Percentiles rank a stretch among this genome's conserved stretches.
phyloP scores from a whole-genome alignment of 2,888 invertebrate species.

The Venusia cambrica region DNA sequence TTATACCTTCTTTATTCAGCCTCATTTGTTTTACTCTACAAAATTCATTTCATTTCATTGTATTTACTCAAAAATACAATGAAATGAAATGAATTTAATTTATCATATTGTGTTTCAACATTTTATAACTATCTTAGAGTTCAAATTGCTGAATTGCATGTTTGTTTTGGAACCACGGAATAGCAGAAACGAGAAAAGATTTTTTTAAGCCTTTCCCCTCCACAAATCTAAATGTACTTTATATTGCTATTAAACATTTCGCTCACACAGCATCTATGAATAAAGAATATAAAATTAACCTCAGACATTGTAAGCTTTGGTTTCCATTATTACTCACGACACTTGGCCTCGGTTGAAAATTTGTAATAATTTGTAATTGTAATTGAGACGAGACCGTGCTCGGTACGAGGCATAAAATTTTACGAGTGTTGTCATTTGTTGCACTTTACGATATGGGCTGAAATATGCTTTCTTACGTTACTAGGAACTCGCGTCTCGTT shows the following conservation, averaged over 20 bases:
- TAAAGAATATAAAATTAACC: constrained; percentile 30
- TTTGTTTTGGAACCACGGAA: too few species aligned
- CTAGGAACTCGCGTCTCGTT: constrained; percentile 55
- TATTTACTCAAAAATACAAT: too few species aligned
- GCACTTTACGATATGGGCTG: constrained; percentile 71
- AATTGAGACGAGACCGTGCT: constrained; percentile 64
- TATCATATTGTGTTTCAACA: too few species aligned
- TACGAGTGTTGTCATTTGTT: constrained; percentile 70
- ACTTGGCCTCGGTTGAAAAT: constrained; percentile 55
- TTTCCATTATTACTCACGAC: constrained; percentile 53
- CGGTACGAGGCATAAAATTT: constrained; percentile 67
- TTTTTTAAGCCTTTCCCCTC: constrained; percentile 19
- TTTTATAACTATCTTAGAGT: too few species aligned
- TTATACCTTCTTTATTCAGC: too few species aligned
- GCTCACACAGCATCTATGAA: constrained; percentile 26
- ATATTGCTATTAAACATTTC: constrained; percentile 20
- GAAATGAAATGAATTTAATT: too few species aligned
- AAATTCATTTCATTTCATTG: too few species aligned
- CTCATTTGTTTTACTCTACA: too few species aligned
- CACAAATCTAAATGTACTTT: constrained; percentile 13
- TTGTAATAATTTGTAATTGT: constrained; percentile 78
- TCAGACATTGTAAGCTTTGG: constrained; percentile 49
- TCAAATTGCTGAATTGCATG: too few species aligned
- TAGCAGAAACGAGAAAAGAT: too few species aligned
- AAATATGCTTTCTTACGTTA: constrained; percentile 67